A percentile compares a stretch with the other conserved stretches of the same genome.
These are phyloP conservation scores for Hydrolagus colliei DNA, from an alignment of 2,797 vertebrate species.

Conservation along the genomic window DNA sequence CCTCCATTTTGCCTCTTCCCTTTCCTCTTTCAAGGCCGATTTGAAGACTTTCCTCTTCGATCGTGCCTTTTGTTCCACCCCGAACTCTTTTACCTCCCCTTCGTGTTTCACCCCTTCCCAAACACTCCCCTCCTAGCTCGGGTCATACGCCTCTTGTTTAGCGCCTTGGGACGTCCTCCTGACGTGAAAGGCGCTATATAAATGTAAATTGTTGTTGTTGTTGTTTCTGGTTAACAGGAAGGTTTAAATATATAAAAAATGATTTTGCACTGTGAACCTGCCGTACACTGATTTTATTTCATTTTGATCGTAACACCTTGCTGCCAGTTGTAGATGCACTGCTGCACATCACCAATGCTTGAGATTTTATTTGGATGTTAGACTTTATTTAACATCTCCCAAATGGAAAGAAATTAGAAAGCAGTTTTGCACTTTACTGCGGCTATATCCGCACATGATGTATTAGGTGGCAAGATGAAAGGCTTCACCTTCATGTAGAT, in stretches of 20 bases:
- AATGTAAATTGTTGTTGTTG: too few species aligned
- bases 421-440: background rate
- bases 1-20: too few species aligned
- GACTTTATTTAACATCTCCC: too few species aligned
- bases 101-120: too few species aligned
- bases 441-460: background rate
- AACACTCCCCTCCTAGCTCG: too few species aligned
- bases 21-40: too few species aligned
- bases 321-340: background rate
- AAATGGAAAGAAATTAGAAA: background rate
- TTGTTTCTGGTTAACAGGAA: background rate
- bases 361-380: background rate
- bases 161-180: too few species aligned
- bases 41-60: too few species aligned
- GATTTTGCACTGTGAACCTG: background rate
- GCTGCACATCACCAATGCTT: background rate
- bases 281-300: background rate
- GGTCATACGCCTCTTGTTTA: too few species aligned
- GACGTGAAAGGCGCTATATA: too few species aligned
- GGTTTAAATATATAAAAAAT: background rate
- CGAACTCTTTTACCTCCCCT: too few species aligned
- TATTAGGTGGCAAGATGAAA: background rate
- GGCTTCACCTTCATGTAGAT: background rate
- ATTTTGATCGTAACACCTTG: background rate
- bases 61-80: too few species aligned